Conservation (phyloP, 2,888 invertebrate species). For the Agrotis clavis region DNA sequence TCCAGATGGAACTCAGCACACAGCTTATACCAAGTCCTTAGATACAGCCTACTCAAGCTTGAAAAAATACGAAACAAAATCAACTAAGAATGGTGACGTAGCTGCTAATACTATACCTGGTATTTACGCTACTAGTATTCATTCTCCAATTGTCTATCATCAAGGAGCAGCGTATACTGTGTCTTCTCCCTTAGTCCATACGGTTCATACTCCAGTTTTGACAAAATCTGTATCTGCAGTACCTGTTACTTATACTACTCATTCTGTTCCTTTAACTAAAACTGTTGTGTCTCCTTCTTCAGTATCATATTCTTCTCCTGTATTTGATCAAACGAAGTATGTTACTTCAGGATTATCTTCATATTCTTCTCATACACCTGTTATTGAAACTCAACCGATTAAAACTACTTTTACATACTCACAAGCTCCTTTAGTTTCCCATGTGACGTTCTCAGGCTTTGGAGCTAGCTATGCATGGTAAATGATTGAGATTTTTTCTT, state of each 20-base stretch:
- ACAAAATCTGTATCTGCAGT: conserved; percentile 51
- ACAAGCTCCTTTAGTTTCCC: conserved; percentile 72
- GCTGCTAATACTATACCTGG: conserved; percentile 53
- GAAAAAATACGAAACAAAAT: conserved; percentile 62
- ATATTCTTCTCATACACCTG: conserved; percentile 61
- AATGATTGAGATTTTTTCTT: conserved; percentile 59
- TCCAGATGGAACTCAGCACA: conserved; percentile 61
- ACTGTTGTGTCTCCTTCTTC: conserved; percentile 56
- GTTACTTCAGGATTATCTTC: conserved; percentile 62
- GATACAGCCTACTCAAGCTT: conserved; percentile 60
- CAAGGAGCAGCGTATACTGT: conserved; percentile 54
- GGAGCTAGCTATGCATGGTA: conserved; percentile 77
- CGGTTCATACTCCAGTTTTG: conserved; percentile 53
- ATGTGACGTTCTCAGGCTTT: conserved; percentile 73
- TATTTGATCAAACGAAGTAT: conserved; percentile 47
- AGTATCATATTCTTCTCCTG: conserved; percentile 54
- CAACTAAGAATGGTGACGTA: conserved; percentile 47
- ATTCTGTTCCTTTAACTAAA: conserved; percentile 54
- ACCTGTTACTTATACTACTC: conserved; percentile 57
- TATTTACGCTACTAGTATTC: conserved; percentile 56
- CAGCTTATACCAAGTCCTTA: conserved; percentile 60
- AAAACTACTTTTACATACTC: conserved; percentile 70
- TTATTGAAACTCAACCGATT: conserved; percentile 56
- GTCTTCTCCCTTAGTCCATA: conserved; percentile 54
- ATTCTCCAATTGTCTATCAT: conserved; percentile 58